Base-by-base conservation (phyloP, 1,140 invertebrate genomes). In the Cyphomyrmex costatus region DNA sequence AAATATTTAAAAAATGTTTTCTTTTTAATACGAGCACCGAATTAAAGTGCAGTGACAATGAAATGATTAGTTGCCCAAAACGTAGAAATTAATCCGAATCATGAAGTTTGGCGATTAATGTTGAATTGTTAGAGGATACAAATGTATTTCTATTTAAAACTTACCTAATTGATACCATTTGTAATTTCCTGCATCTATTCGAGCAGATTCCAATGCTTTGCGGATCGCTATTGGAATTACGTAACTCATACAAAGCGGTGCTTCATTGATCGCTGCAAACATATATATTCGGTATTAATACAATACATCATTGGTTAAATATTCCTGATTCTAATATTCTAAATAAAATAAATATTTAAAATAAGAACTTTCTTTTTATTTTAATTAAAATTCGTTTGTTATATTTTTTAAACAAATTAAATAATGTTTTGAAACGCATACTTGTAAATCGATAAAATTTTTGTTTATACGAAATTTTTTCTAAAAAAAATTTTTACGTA, bases 201-300 rank as follows among this genome's bases (percentile, higher is more conserved):
- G 95, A 5, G 97, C 96, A 2, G 97, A 96, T 87, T 96, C 94
- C 27, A 98, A 95, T 1, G 98, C 98, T 73, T 97, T 95, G 86
- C 97, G 96, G 63, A 98, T 95, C 24, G 98, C 98, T 90, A 97
- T 96, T 65, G 97, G 96, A 36, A 97, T 96, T 5, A 95, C 94
- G 56, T 95, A 94, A 33, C 96, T 95, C 94, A 98, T 94, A 91
- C 97, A 97, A 24, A 98, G 93, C 16, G 98, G 97, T 3, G 98
- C 98, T 92, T 98, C 98, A 16, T 97, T 97, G 89, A 97, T 96
- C 19, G 97, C 98, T 97, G 27, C 58, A 90, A 87, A 86, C 83
- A 86, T 7, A 71, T 83, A 58, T 36, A 42, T 61, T 36, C 24
- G 27, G 6, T 0, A 53, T 78, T 76, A 46, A 24, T 66, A 19